phyloP scores from a whole-genome alignment of 2,797 vertebrate species.

The Odontamblyopus rebecca region DNA sequence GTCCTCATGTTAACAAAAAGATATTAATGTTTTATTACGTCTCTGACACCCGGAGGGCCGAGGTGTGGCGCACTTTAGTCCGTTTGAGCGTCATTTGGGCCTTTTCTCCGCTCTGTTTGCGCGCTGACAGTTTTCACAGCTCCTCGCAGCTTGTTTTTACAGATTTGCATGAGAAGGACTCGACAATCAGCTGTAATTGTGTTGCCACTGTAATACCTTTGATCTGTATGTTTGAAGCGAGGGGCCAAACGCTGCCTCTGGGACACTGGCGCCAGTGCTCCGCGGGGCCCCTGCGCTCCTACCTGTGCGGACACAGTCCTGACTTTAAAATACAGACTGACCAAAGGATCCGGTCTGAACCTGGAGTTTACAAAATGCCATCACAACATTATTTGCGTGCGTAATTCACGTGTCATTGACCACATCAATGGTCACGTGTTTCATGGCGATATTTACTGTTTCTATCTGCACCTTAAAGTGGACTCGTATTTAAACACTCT shows the following conservation, averaged over 20 bases:
- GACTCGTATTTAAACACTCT: not conserved
- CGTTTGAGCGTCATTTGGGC: constrained; percentile 4
- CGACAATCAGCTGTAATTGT: constrained; percentile 68
- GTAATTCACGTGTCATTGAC: not conserved
- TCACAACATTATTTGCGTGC: not conserved
- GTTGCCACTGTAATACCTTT: constrained; percentile 79
- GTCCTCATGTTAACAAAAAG: constrained; percentile 9
- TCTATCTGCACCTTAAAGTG: not conserved
- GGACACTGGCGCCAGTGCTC: constrained; percentile 64
- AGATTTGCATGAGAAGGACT: constrained; percentile 67
- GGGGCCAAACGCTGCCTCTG: constrained; percentile 62
- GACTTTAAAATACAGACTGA: not conserved
- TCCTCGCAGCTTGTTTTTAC: constrained; percentile 57
- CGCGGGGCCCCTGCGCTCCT: constrained; percentile 37
- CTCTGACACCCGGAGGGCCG: not conserved
- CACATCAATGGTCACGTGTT: not conserved
- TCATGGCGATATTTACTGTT: not conserved
- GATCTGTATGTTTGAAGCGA: constrained; percentile 70
- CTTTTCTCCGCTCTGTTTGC: constrained; percentile 29
- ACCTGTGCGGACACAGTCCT: not conserved
- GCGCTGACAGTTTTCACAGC: constrained; percentile 10
- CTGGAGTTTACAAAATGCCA: not conserved
- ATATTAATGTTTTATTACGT: constrained; percentile 6
- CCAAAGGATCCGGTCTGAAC: not conserved
- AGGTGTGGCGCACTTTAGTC: constrained; percentile 4